A percentile compares a stretch with the other conserved stretches of the same genome.
Evolutionary conservation across 2,113 vertebrate species (phyloP).

Genomic region (Catagonus wagneri): DNA sequence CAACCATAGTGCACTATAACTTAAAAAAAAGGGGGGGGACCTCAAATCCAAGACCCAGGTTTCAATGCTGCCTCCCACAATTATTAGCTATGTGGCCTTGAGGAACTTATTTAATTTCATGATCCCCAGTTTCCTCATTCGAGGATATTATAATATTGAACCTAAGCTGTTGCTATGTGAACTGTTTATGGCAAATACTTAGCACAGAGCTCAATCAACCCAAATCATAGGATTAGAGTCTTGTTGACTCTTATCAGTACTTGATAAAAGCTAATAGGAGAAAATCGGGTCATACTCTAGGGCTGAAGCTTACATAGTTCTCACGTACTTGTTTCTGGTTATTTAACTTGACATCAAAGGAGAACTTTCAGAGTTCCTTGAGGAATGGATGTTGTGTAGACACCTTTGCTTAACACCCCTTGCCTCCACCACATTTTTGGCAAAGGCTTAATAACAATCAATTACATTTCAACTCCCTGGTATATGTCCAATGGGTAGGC

Average conservation of each 20-base stretch:
- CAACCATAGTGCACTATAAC: not conserved
- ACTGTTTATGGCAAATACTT: not conserved
- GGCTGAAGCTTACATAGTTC: not conserved
- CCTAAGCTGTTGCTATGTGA: not conserved
- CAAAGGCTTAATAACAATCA: constrained; percentile 29
- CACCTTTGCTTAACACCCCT: not conserved
- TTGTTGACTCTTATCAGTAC: not conserved
- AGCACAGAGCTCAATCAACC: not conserved
- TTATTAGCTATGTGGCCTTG: not conserved
- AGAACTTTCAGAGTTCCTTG: not conserved
- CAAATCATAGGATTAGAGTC: not conserved
- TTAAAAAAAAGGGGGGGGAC: not conserved
- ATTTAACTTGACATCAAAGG: not conserved
- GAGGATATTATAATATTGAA: not conserved
- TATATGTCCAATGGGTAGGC: not conserved
- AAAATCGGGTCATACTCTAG: not conserved
- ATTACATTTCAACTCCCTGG: not conserved
- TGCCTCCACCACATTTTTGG: not conserved
- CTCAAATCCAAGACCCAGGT: not conserved
- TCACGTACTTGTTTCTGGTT: not conserved
- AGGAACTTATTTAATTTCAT: not conserved
- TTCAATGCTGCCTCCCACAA: not conserved
- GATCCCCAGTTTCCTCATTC: not conserved
- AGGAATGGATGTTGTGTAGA: not conserved
- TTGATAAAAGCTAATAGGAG: not conserved